These are phyloP conservation scores for Periophthalmus magnuspinnatus DNA, from an alignment of 2,797 vertebrate species.

Conservation along the genomic window DNA sequence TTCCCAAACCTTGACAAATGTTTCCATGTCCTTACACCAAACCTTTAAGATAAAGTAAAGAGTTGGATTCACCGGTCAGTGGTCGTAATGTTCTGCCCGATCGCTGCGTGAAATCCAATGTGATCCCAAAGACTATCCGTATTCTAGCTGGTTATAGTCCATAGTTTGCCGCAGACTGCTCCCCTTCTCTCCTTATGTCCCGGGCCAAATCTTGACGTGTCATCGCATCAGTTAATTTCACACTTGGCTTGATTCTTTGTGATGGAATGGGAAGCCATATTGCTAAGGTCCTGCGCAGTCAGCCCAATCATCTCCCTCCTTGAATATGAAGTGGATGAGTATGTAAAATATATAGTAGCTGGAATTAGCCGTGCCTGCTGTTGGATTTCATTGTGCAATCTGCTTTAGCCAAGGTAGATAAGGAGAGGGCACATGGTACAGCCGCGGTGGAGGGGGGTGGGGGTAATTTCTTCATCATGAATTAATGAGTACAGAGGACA, in stretches of 20 bases:
- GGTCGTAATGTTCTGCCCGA: conserved; percentile 9
- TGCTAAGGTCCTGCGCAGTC: conserved; percentile 52
- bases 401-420: conserved; percentile 45
- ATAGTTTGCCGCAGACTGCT: conserved; percentile 32
- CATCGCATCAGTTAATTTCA: conserved; percentile 76
- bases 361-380: conserved; percentile 40
- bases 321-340: conserved; percentile 46
- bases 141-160: conserved; percentile 10
- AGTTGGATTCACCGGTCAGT: neutral
- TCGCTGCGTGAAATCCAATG: conserved; percentile 8
- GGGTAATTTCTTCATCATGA: conserved; percentile 9
- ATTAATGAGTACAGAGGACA: conserved; percentile 7
- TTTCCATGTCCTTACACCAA: no score
- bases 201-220: conserved; percentile 65
- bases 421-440: conserved; percentile 24
- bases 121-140: neutral
- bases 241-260: conserved; percentile 68
- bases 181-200: conserved; percentile 46
- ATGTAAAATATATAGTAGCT: conserved; percentile 40
- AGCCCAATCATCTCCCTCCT: conserved; percentile 47
- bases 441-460: neutral
- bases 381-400: conserved; percentile 36
- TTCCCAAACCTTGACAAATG: no score
- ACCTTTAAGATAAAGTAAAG: neutral
- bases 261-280: conserved; percentile 63